Percentiles rank a stretch among this genome's conserved stretches.
Evolutionary conservation across 1,140 invertebrate species (phyloP).

Genomic region (Drosophila ironensis): DNA sequence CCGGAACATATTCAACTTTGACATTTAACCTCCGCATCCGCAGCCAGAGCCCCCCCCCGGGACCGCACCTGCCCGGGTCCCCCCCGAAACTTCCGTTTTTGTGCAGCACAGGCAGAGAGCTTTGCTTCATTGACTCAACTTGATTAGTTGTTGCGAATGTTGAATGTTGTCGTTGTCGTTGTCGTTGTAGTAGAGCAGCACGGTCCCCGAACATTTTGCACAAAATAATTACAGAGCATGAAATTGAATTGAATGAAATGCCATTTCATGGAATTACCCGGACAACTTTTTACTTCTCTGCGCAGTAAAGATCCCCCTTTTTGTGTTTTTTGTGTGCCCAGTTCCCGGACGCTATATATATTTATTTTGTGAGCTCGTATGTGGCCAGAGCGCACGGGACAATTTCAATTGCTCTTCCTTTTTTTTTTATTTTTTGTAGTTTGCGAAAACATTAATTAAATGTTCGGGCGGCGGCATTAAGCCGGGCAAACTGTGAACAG

Average conservation of each 20-base stretch:
- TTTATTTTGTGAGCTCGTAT: slow-evolving; percentile 24
- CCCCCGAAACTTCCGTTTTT: too few species aligned
- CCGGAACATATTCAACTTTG: slow-evolving; percentile 36
- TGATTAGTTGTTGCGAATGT: slow-evolving; percentile 54
- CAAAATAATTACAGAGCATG: slow-evolving; percentile 71
- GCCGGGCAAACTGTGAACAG: slow-evolving; percentile 40
- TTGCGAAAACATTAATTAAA: slow-evolving; percentile 56
- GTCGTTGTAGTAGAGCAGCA: slow-evolving; percentile 1
- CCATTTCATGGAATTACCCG: slow-evolving; percentile 61
- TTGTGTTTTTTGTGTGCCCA: neutral
- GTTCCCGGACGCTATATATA: slow-evolving; percentile 1
- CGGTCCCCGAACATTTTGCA: slow-evolving; percentile 38
- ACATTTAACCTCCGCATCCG: slow-evolving; percentile 47
- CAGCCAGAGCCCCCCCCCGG: neutral
- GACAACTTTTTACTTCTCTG: slow-evolving; percentile 37
- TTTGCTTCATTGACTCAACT: slow-evolving; percentile 52
- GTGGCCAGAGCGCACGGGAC: slow-evolving; percentile 27
- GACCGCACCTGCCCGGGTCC: neutral
- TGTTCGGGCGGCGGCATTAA: slow-evolving; percentile 50
- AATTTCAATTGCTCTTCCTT: slow-evolving; percentile 23
- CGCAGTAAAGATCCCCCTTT: slow-evolving; percentile 13
- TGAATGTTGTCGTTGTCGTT: neutral
- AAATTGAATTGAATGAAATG: slow-evolving; percentile 72
- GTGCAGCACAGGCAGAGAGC: slow-evolving; percentile 9
- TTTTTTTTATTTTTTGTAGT: slow-evolving; percentile 4